These are phyloP conservation scores for Accipiter virgatus DNA, from an alignment of 2,113 vertebrate species.

Conservation along the genomic window DNA sequence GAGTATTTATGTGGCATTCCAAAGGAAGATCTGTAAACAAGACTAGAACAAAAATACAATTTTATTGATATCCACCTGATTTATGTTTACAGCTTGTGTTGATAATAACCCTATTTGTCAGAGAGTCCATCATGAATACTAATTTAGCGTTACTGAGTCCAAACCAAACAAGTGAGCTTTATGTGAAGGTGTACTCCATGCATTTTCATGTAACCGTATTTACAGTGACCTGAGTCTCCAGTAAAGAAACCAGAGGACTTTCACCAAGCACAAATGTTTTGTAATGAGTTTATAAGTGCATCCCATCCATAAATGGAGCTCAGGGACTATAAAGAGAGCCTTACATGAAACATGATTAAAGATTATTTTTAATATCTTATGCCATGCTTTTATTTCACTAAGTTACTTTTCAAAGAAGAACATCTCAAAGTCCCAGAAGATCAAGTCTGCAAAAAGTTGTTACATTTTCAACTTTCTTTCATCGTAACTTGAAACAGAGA, in stretches of 20 bases:
- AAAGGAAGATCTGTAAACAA: conserved; percentile 76
- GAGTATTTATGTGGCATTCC: conserved; percentile 73
- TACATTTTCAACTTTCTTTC: conserved; percentile 13
- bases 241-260: not conserved
- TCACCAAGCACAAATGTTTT: not conserved
- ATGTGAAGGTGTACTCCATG: conserved; percentile 6
- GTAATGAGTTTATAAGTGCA: not conserved
- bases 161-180: conserved; percentile 62
- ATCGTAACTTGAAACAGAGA: not conserved
- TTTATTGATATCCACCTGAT: conserved; percentile 79
- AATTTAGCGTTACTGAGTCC: conserved; percentile 62
- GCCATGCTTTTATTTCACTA: not conserved
- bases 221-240: not conserved
- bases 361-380: not conserved
- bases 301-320: not conserved
- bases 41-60: conserved; percentile 73
- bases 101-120: conserved; percentile 80
- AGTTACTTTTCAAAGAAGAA: not conserved
- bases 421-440: not conserved
- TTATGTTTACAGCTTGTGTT: conserved; percentile 78
- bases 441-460: not conserved
- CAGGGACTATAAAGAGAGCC: not conserved
- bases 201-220: conserved; percentile 14
- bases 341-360: not conserved
- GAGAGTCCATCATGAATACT: conserved; percentile 71